Evolutionary conservation across 2,113 vertebrate species (phyloP), one percentile per base, ranked within the genome.

Genomic region (Nannospalax galili): DNA sequence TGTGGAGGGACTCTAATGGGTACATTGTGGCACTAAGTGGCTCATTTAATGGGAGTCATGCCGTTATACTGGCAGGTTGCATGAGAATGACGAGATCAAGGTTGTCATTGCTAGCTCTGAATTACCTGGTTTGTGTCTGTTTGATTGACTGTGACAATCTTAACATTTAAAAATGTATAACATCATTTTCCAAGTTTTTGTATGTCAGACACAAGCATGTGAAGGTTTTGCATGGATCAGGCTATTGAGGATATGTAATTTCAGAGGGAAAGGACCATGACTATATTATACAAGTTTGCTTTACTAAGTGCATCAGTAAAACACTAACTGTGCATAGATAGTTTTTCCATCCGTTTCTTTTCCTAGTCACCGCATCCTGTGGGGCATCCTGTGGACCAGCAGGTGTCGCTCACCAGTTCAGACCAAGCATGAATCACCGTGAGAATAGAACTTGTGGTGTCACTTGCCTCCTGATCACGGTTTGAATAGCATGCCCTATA

Each of bases 221-320:
- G 93, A 82, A 92, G n/a, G 82, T 82, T 96, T 94, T 96, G 64
- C 95, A 98, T 97, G 94, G 95, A 90, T 96, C 88, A 92, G 64
- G 89, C 24, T 69, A 92, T 65, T 65, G 91, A 82, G 88, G 40
- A 17, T 48, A 1, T 3, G 1, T 60, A 79, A 82, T 93, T 95
- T 70, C 65, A 58, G 90, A 60, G 45, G 67, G 74, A 75, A 30
- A 67, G 74, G 30, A 20, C 58, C 5, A 52, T 7, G 48, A 0
- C 19, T 19, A 60, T 85, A 1, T 69, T 48, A 88, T 0, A 15
- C 69, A 88, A 80, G 80, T n/a, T 96, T 70, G 37, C 64, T 79
- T 84, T n/a, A 48, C n/a, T 15, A 81, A 85, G 82, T 26, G 32
- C 48, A 32, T 58, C 81, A 30, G 7, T 5, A 40, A 77, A 58